These are phyloP conservation scores for Drosophila sproati DNA, from an alignment of 1,140 invertebrate species.

Conservation along the genomic window DNA sequence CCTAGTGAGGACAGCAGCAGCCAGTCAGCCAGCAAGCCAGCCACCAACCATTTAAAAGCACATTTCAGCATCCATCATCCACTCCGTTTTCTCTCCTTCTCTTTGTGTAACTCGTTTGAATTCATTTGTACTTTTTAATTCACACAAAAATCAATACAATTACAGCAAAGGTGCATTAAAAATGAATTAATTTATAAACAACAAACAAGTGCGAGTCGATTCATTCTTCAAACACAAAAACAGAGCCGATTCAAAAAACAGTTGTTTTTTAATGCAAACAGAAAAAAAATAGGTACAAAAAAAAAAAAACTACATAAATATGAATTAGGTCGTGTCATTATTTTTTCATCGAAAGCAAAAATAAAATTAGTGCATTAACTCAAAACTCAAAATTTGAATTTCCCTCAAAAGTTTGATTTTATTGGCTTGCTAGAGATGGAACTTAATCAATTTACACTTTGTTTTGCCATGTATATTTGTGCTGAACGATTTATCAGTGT, in stretches of 20 bases:
- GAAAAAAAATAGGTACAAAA: not conserved
- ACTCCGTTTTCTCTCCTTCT: not conserved
- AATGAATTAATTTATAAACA: not conserved
- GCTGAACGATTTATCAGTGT: too few species aligned
- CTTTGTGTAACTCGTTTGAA: not conserved
- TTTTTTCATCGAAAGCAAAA: not conserved
- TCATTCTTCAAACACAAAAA: too few species aligned
- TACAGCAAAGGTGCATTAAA: not conserved
- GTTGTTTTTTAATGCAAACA: too few species aligned
- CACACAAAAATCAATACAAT: not conserved
- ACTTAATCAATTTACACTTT: not conserved
- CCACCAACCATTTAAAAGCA: constrained; percentile 31
- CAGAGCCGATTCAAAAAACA: too few species aligned
- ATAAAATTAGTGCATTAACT: too few species aligned
- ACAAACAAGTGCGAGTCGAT: not conserved
- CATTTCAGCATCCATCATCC: constrained; percentile 14
- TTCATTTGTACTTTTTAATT: not conserved
- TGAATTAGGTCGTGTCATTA: not conserved
- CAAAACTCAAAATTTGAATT: not conserved
- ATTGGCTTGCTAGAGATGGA: not conserved
- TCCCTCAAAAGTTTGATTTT: not conserved
- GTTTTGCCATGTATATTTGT: not conserved
- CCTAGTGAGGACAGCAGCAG: constrained; percentile 21
- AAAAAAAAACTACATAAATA: not conserved
- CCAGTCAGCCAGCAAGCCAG: not conserved